A percentile compares a stretch with the other conserved stretches of the same genome.
Evolutionary conservation across 2,113 vertebrate genomes (phyloP).

Genomic region (Phocoena phocoena): DNA sequence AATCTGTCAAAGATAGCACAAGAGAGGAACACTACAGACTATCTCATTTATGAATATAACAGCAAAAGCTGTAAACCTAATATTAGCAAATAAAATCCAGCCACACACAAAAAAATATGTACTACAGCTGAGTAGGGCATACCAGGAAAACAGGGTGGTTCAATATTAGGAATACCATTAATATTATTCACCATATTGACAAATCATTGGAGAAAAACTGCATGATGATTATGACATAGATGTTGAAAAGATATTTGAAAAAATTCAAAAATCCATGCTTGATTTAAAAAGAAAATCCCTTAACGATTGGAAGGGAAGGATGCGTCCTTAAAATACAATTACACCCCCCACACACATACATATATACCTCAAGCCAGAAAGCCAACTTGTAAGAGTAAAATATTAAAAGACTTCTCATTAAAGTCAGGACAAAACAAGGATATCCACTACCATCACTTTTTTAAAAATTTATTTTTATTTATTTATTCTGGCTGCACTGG

Average conservation of each 20-base stretch:
- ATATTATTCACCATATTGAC: not conserved
- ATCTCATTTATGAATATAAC: not conserved
- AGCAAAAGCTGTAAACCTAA: not conserved
- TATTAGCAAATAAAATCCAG: constrained; percentile 1
- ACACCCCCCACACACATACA: not conserved
- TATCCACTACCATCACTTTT: not conserved
- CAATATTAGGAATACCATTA: not conserved
- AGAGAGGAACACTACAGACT: not conserved
- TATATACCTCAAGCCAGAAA: not conserved
- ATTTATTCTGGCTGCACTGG: too few species aligned
- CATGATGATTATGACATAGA: not conserved
- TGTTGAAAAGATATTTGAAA: not conserved
- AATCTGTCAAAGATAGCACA: not conserved
- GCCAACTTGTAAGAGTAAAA: not conserved
- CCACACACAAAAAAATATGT: not conserved
- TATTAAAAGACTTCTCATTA: not conserved
- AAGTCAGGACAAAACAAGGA: not conserved
- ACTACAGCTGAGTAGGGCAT: not conserved
- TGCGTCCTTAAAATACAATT: not conserved
- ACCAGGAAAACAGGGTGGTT: not conserved
- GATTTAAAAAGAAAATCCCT: not conserved
- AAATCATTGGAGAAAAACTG: not conserved
- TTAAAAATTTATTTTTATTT: too few species aligned
- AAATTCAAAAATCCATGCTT: not conserved
- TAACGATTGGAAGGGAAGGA: not conserved